These are phyloP conservation scores for Triplophysa siluroides DNA, from an alignment of 2,113 vertebrate species.

Conservation along the genomic window DNA sequence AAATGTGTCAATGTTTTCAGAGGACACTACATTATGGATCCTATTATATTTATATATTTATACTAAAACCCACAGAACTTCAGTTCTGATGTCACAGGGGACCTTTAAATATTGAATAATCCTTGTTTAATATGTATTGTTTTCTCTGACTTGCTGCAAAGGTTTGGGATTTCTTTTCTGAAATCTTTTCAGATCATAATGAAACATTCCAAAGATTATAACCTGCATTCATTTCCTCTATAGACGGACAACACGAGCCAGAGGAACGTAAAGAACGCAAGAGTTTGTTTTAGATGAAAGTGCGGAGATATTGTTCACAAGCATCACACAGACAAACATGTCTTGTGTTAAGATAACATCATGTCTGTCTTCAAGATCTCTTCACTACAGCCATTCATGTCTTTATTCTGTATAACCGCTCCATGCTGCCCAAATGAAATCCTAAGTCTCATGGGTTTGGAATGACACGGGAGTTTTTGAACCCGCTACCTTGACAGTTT, in stretches of 20 bases:
- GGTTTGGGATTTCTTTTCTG: too few relatives aligned
- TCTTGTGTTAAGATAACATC: neutral
- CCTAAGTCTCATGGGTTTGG: neutral
- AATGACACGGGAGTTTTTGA: neutral
- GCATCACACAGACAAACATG: neutral
- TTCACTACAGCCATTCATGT: conserved; percentile 17
- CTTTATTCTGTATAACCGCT: too few relatives aligned
- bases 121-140: neutral
- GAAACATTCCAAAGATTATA: conserved; percentile 2
- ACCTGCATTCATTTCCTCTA: conserved; percentile 13
- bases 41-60: too few relatives aligned
- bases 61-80: neutral
- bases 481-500: conserved; percentile 69
- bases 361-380: neutral
- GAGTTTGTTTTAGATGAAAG: conserved; percentile 1
- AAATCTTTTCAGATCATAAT: neutral
- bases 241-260: neutral
- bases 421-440: too few relatives aligned
- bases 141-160: neutral
- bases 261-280: conserved; percentile 33
- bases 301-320: neutral
- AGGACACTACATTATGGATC: too few relatives aligned
- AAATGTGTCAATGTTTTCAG: too few relatives aligned
- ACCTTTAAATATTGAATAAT: neutral
- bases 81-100: neutral